Evolutionary conservation across 1,140 invertebrate genomes (phyloP).

Genomic region (Dryas iulia): DNA sequence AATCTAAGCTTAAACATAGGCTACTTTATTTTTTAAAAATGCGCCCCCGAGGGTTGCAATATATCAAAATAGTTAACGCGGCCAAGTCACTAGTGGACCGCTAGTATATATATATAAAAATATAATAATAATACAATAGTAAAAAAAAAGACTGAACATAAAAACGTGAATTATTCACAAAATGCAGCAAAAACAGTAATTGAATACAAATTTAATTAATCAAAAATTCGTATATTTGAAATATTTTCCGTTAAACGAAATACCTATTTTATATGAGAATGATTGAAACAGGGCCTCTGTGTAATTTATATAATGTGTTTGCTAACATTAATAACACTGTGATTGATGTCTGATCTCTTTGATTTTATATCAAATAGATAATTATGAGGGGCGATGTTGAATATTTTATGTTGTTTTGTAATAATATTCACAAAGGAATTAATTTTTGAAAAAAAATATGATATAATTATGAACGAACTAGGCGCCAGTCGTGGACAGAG

Average conservation of each 20-base stretch:
- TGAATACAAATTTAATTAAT: conserved; percentile 6
- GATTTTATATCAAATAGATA: conserved; percentile 11
- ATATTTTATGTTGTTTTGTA: neutral
- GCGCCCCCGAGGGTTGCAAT: no score
- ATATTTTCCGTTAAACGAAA: conserved; percentile 24
- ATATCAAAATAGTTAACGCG: no score
- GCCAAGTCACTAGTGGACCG: no score
- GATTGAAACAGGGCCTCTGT: conserved; percentile 16
- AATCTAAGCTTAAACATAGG: no score
- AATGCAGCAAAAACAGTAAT: no score
- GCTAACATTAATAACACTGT: conserved; percentile 13
- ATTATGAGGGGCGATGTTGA: neutral
- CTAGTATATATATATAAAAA: no score
- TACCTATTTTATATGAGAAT: conserved; percentile 20
- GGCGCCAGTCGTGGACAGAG: no score
- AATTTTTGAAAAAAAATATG: no score
- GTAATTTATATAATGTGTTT: conserved; percentile 28
- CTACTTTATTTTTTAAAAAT: no score
- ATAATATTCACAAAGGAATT: neutral
- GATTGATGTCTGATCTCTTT: conserved; percentile 20
- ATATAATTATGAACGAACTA: no score
- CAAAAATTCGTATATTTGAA: conserved; percentile 10
- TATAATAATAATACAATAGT: no score
- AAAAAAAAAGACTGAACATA: neutral
- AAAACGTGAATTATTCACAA: no score